phyloP scores from a whole-genome alignment of 2,113 vertebrate species.

The Ophthalmolycus amberensis region DNA sequence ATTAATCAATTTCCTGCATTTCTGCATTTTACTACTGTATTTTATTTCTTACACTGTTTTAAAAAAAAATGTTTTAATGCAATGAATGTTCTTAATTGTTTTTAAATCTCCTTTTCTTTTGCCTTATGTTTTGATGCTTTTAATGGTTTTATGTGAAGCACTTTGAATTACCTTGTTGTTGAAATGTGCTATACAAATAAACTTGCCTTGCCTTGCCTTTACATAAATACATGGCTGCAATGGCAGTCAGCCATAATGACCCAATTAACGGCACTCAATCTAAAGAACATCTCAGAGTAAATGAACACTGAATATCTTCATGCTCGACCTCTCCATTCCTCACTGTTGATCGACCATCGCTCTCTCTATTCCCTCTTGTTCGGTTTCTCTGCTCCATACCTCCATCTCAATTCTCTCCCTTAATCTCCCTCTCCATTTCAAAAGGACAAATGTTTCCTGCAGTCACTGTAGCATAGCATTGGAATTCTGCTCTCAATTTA shows the following conservation, averaged over 20 bases:
- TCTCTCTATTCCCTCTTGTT: slow-evolving; percentile 19
- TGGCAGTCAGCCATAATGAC: slow-evolving; percentile 63
- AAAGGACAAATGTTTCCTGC: slow-evolving; percentile 81
- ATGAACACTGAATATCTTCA: slow-evolving; percentile 51
- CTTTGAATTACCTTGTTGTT: no score
- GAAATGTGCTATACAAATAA: no score
- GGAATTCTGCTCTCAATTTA: slow-evolving; percentile 79
- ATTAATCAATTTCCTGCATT: no score
- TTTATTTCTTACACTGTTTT: no score
- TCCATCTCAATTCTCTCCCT: slow-evolving; percentile 30
- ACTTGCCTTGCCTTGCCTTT: no score
- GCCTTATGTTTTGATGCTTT: no score
- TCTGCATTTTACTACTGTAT: no score
- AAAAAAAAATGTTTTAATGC: no score
- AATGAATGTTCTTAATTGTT: no score
- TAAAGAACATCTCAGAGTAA: slow-evolving; percentile 66
- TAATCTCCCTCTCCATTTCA: slow-evolving; percentile 59
- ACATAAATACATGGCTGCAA: slow-evolving; percentile 46
- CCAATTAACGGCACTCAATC: slow-evolving; percentile 63
- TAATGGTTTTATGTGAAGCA: no score
- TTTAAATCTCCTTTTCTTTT: no score
- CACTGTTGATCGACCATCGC: neutral
- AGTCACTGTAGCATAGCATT: slow-evolving; percentile 75
- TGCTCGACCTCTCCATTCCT: slow-evolving; percentile 24
- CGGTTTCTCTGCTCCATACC: slow-evolving; percentile 20